A percentile compares a stretch with the other conserved stretches of the same genome.
These are phyloP conservation scores for Meda fulgida DNA, from an alignment of 2,797 vertebrate genomes.

Conservation along the genomic window DNA sequence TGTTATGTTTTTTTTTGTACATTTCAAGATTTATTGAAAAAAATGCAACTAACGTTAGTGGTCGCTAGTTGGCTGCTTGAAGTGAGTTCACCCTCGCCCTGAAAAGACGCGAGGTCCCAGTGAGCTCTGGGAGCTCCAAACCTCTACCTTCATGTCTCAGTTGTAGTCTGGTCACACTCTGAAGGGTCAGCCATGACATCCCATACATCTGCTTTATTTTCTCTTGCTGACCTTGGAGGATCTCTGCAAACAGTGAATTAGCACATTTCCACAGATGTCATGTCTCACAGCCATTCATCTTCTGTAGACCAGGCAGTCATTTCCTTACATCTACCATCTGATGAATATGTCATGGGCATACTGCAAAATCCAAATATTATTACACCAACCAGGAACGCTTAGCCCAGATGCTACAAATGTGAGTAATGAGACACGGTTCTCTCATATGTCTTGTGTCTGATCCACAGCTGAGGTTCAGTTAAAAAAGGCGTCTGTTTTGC, in stretches of 20 bases:
- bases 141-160: no score
- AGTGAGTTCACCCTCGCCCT: no score
- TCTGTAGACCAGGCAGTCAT: conserved; percentile 13
- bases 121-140: no score
- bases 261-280: conserved; percentile 40
- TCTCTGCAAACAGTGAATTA: conserved; percentile 33
- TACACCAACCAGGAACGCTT: conserved; percentile 7
- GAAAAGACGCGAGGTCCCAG: no score
- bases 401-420: conserved; percentile 28
- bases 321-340: conserved; percentile 34
- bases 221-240: conserved; percentile 19
- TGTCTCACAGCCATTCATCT: conserved; percentile 32
- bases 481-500: background rate
- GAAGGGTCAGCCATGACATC: conserved; percentile 42
- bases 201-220: conserved; percentile 51
- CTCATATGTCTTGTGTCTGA: conserved; percentile 7
- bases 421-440: conserved; percentile 1
- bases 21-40: background rate
- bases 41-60: no score
- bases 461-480: conserved; percentile 10
- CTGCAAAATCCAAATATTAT: conserved; percentile 44
- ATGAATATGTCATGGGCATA: conserved; percentile 32
- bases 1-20: background rate
- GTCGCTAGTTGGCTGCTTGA: no score
- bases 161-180: no score